Evolutionary conservation across 2,888 invertebrate genomes (phyloP).

Genomic region (Melanophora roralis): DNA sequence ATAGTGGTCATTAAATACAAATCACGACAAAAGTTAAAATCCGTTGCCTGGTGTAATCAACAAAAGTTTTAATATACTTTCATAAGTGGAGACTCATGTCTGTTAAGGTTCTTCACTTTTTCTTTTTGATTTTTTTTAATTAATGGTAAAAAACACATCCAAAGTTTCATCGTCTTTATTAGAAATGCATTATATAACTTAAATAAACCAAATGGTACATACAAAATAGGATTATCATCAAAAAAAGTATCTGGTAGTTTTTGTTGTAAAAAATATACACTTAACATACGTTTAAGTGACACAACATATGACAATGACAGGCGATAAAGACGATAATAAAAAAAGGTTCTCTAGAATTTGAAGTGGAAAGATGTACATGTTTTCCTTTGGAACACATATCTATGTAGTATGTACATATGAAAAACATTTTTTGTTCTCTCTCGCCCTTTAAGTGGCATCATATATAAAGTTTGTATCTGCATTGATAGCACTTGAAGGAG

Average conservation of each 20-base stretch:
- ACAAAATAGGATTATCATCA: constrained; percentile 22
- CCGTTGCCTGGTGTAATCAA: too few relatives aligned
- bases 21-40: too few relatives aligned
- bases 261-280: constrained; percentile 49
- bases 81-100: not conserved
- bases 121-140: not conserved
- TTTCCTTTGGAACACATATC: constrained; percentile 25
- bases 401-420: too few relatives aligned
- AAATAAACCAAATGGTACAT: constrained; percentile 44
- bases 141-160: constrained; percentile 13
- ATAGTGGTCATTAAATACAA: too few relatives aligned
- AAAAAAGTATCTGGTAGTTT: constrained; percentile 30
- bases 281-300: constrained; percentile 65
- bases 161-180: not conserved
- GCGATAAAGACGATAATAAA: constrained; percentile 23
- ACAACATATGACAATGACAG: constrained; percentile 52
- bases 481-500: constrained; percentile 28
- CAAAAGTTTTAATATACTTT: too few relatives aligned
- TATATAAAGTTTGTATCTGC: constrained; percentile 15
- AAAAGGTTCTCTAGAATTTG: constrained; percentile 31
- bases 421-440: not conserved
- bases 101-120: constrained; percentile 21
- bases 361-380: constrained; percentile 55
- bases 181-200: constrained; percentile 14
- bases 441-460: not conserved